Evolutionary conservation across 2,113 vertebrate species (phyloP).

Genomic region (Prunella fulvescens): DNA sequence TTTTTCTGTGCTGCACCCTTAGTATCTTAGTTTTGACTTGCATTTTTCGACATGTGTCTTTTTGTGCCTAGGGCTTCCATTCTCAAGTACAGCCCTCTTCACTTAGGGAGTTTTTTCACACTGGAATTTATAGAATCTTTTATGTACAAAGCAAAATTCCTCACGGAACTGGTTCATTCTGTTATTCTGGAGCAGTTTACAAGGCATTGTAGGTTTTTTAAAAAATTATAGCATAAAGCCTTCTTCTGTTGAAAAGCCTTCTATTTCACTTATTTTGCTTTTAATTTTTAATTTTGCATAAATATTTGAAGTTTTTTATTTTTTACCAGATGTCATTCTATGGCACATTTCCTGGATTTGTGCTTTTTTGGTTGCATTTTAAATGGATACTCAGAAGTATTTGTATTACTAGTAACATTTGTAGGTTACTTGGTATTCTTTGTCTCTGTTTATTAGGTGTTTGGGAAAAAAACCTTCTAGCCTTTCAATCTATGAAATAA

Average conservation of each 20-base stretch:
- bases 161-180: background rate
- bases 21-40: background rate
- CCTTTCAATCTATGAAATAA: background rate
- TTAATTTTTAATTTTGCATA: background rate
- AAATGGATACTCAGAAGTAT: background rate
- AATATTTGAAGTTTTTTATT: background rate
- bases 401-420: background rate
- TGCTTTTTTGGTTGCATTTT: background rate
- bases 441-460: background rate
- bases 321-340: background rate
- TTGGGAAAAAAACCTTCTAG: background rate
- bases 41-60: background rate
- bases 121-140: background rate
- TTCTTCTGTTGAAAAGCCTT: background rate
- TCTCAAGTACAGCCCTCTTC: background rate
- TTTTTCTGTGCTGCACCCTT: background rate
- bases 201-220: background rate
- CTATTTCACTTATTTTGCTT: background rate
- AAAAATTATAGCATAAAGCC: background rate
- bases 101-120: background rate
- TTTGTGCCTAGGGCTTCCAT: background rate
- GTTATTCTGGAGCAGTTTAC: background rate
- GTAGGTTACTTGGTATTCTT: background rate
- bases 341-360: background rate
- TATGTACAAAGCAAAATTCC: background rate